Evolutionary conservation across 2,797 vertebrate genomes (phyloP).

Genomic region (Brachyrhaphis roseni): DNA sequence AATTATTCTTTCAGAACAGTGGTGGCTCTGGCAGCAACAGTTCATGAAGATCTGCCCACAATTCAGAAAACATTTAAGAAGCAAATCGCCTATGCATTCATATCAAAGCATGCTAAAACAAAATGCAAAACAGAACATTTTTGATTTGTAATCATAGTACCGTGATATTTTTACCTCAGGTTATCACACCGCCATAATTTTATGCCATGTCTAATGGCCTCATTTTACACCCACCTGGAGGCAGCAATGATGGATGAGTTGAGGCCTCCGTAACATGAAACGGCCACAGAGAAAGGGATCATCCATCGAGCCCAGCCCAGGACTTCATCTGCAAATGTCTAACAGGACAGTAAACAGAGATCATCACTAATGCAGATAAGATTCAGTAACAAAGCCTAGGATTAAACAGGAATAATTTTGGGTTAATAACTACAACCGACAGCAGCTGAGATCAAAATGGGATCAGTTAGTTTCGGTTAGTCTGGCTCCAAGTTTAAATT

Average conservation of each 20-base stretch:
- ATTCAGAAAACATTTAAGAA: too few species aligned
- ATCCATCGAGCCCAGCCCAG: constrained; percentile 84
- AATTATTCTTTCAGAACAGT: too few species aligned
- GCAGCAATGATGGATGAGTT: constrained; percentile 88
- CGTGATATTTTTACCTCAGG: too few species aligned
- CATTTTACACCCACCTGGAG: constrained; percentile 76
- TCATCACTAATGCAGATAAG: background rate
- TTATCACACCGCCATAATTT: too few species aligned
- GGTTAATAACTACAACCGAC: background rate
- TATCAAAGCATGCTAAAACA: too few species aligned
- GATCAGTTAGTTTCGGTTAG: background rate
- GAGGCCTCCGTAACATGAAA: constrained; percentile 87
- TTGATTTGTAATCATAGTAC: too few species aligned
- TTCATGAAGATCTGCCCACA: too few species aligned
- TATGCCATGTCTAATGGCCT: background rate
- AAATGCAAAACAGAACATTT: too few species aligned
- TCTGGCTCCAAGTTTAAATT: background rate
- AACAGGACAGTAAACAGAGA: constrained; percentile 24
- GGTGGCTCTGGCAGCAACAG: too few species aligned
- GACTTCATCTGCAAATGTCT: constrained; percentile 86
- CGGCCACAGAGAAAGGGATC: constrained; percentile 86
- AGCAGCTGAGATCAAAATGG: background rate
- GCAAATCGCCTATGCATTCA: too few species aligned
- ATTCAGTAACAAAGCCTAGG: background rate
- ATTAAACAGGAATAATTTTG: background rate